Percentiles rank a stretch among this genome's conserved stretches.
These are phyloP conservation scores for Halcyon badia DNA, from an alignment of 2,797 vertebrate genomes.

Conservation along the genomic window DNA sequence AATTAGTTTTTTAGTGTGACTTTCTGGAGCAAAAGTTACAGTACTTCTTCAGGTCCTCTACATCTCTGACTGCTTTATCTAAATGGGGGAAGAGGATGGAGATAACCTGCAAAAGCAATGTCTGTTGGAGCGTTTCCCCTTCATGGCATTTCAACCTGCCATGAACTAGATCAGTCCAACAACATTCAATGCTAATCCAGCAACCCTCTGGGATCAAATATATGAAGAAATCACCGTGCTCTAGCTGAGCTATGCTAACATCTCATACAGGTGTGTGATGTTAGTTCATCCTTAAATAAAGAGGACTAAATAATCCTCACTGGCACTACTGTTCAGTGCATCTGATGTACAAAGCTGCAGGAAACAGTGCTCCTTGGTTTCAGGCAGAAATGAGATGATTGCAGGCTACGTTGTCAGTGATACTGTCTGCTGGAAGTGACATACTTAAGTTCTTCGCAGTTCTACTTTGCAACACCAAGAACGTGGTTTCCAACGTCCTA, in stretches of 20 bases:
- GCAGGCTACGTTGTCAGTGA: not conserved
- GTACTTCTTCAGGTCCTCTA: not conserved
- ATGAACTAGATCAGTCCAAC: not conserved
- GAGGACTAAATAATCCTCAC: not conserved
- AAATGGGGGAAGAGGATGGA: not conserved
- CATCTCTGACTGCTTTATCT: not conserved
- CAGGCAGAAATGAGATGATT: not conserved
- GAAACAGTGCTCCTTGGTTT: not conserved
- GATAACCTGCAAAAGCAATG: not conserved
- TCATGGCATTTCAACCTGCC: not conserved
- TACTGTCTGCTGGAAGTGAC: not conserved
- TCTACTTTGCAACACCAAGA: not conserved
- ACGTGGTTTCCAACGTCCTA: fast-evolving
- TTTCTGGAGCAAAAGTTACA: not conserved
- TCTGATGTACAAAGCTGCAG: not conserved
- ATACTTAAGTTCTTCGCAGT: not conserved
- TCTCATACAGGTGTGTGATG: fast-evolving
- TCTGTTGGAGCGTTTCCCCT: not conserved
- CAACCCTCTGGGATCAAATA: not conserved
- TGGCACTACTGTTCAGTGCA: not conserved
- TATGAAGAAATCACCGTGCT: not conserved
- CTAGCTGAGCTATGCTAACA: not conserved
- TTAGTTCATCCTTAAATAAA: not conserved
- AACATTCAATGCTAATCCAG: fast-evolving
- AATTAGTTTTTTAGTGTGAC: not conserved